Evolutionary conservation across 92 coral and sea anemone genomes (phyloP), one percentile per base, ranked within the genome.

Genomic region (Actinostola sp.): DNA sequence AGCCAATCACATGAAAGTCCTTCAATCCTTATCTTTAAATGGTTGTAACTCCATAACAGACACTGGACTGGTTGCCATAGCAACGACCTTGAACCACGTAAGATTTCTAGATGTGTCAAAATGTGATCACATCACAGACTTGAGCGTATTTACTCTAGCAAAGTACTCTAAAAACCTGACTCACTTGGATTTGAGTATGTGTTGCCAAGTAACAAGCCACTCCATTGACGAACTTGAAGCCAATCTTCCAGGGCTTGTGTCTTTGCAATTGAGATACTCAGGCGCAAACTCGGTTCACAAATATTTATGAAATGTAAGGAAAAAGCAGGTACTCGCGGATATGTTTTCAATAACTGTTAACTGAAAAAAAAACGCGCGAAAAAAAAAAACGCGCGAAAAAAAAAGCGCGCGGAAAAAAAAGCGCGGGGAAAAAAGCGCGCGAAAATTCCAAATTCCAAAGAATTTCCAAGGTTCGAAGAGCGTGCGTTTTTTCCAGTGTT

Each of bases 151-250:
- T 38, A 68, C 64, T 19, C 59, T 90, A 23, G 97, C 97, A 29
- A 84, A 87, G 62, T 67, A 75, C 59, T 45, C 82, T 1, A 85
- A 31, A 10, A 58, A 77, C 57, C 75, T 90, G 67, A 63, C 87
- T 14, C 88, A 90, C 32, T 62, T 90, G 38, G 96, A 90, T 61
- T 63, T 90, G 74, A 90, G 96, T 75, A 90, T 90, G 96, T 90
- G 96, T 45, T 75, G 89, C 42, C 92, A 83, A 57, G 81, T 90
- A n/a, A 83, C 96, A 3, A 70, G 87, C 61, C 44, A 72, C 45
- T 86, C 87, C 16, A 76, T 90, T 3, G 82, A 84, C 45, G 88
- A 87, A 61, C 31, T 90, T 45, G 92, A 90, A 46, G 50, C 76
- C 8, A 65, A 71, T 27, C 64, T 87, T 25, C 92, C 92, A 54